These are phyloP conservation scores for Acropternis orthonyx DNA, from an alignment of 2,797 vertebrate genomes.

Conservation along the genomic window DNA sequence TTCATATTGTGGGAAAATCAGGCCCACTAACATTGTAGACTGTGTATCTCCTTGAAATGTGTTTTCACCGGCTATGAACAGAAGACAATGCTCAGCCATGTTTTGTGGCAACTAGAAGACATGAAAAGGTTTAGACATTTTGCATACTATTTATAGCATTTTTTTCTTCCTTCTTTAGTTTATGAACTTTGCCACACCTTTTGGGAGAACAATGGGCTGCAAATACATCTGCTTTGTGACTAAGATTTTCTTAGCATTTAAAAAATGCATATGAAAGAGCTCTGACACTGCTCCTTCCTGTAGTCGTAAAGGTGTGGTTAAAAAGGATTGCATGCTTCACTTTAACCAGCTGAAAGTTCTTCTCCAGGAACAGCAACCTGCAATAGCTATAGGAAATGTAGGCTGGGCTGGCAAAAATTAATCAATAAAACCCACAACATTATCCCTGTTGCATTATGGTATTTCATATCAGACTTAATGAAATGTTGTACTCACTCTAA, in stretches of 20 bases:
- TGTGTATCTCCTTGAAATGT: not conserved
- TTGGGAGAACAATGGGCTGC: constrained; percentile 13
- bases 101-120: not conserved
- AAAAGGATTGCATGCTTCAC: not conserved
- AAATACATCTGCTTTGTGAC: constrained; percentile 38
- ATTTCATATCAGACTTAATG: not conserved
- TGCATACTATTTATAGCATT: not conserved
- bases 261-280: constrained; percentile 32
- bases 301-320: constrained; percentile 34
- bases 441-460: not conserved
- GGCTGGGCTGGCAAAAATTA: not conserved
- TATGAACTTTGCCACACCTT: constrained; percentile 55
- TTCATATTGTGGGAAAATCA: not conserved
- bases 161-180: constrained; percentile 19
- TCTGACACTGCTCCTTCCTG: not conserved
- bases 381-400: not conserved
- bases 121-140: not conserved
- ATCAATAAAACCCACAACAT: not conserved
- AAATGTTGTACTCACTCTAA: not conserved
- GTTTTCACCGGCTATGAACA: not conserved
- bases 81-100: not conserved
- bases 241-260: constrained; percentile 40
- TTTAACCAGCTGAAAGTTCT: constrained; percentile 7
- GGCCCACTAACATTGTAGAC: not conserved
- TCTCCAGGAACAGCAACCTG: not conserved